Evolutionary conservation across 2,113 vertebrate genomes (phyloP).

Genomic region (Shinisaurus crocodilurus): DNA sequence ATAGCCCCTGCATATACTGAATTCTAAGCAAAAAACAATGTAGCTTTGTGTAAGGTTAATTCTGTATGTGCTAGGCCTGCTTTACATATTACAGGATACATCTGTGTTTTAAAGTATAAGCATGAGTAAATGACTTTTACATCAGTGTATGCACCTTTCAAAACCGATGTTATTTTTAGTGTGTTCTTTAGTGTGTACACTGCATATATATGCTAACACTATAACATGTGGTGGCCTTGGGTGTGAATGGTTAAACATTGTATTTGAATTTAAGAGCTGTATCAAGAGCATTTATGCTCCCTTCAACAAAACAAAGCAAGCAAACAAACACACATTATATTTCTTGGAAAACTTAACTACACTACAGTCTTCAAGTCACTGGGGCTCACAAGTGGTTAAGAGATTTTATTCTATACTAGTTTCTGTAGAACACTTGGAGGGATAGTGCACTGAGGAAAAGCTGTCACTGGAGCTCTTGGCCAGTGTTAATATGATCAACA

Average conservation of each 20-base stretch:
- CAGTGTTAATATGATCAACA: slow-evolving; percentile 36
- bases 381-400: neutral
- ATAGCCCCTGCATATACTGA: neutral
- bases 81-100: neutral
- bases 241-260: neutral
- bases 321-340: neutral
- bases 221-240: neutral
- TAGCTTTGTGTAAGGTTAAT: neutral
- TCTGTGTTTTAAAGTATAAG: neutral
- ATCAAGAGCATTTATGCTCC: neutral
- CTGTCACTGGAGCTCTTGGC: slow-evolving; percentile 39
- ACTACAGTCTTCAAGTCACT: neutral
- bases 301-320: slow-evolving; percentile 8
- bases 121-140: neutral
- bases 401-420: slow-evolving; percentile 16
- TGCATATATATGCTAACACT: neutral
- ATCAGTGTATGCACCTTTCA: neutral
- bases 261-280: neutral
- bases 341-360: slow-evolving; percentile 26
- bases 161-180: neutral
- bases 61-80: neutral
- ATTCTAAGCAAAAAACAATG: neutral
- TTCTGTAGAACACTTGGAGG: slow-evolving; percentile 4
- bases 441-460: slow-evolving; percentile 10
- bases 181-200: neutral